These are phyloP conservation scores for Bergia sp. DNA, from an alignment of 92 coral and sea anemone species.

Conservation along the genomic window DNA sequence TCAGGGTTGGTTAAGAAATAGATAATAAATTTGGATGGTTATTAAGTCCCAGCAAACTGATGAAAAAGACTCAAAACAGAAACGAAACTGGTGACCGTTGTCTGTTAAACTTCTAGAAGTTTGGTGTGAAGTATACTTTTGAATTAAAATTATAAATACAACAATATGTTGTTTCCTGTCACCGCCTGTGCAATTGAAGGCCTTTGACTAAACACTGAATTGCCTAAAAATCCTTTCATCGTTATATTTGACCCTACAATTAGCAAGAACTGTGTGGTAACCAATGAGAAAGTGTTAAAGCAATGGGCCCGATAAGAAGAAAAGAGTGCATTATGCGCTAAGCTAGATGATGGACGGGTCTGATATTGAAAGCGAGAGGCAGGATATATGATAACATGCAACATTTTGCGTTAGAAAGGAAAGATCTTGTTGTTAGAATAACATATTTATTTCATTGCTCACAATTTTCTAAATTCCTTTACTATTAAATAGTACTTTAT, in stretches of 20 bases:
- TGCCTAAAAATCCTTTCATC: constrained; percentile 36
- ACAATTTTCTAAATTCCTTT: constrained; percentile 16
- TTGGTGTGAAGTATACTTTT: constrained; percentile 31
- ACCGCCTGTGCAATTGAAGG: constrained; percentile 36
- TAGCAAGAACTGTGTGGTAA: constrained; percentile 18
- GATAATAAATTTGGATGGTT: neutral
- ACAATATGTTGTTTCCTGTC: constrained; percentile 43
- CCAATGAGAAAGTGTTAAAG: constrained; percentile 42
- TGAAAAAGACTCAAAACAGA: neutral
- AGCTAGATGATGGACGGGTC: constrained; percentile 30
- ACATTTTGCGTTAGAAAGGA: neutral
- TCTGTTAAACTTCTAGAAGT: neutral
- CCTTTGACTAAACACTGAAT: constrained; percentile 40
- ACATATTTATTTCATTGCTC: neutral
- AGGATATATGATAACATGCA: constrained; percentile 14
- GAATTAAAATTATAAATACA: constrained; percentile 7
- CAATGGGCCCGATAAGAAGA: constrained; percentile 44
- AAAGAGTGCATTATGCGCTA: constrained; percentile 47
- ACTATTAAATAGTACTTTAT: constrained; percentile 1
- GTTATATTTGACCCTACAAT: constrained; percentile 46
- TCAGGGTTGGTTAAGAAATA: constrained; percentile 23
- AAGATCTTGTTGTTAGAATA: neutral
- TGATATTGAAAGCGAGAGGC: constrained; percentile 41
- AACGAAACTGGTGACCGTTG: neutral
- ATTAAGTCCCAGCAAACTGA: neutral